Base-by-base conservation (phyloP, 2,797 vertebrate species). In the Euthynnus affinis region DNA sequence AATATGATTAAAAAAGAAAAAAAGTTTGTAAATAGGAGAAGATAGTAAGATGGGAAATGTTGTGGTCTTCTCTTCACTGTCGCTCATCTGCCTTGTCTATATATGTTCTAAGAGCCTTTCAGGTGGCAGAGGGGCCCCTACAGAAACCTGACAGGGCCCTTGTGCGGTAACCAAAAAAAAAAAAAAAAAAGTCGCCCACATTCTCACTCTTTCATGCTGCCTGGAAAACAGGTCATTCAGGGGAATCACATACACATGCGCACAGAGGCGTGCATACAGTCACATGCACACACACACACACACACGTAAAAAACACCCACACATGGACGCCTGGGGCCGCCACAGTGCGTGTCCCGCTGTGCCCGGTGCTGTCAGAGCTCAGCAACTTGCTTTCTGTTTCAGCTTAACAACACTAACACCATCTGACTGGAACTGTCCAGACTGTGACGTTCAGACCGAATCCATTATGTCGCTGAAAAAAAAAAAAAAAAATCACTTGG, bases 171-270 rank as follows among this genome's bases (percentile, higher is more conserved):
- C n/a, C n/a, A n/a, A n/a, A n/a, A n/a, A n/a, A n/a, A n/a, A n/a
- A 74, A 78, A 60, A 84, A 83, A 80, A 74, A 57, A 20, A 3
- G 44, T 65, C 44, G 9, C 88, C 87, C 74, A 85, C 89, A 44
- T 55, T 63, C 63, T 59, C 62, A 40, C 46, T 84, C 18, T 53
- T 68, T 77, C 63, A 22, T 0, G 29, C 44, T 80, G 77, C 74
- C 73, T 59, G 40, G 79, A 89, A 89, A 83, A 71, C 76, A 61
- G 70, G 78, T 78, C 61, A 86, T 80, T 75, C 65, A 74, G 66
- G 77, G 78, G 57, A 87, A 83, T 78, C 56, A 81, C 60, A 70
- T 12, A 29, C 55, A 74, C 55, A 73, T 29, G 61, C 20, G 69
- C 53, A 52, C 8, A 59, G 76, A 71, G 67, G 67, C 51, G 23